phyloP scores from a whole-genome alignment of 2,113 vertebrate species.

The Pterophyllum scalare region DNA sequence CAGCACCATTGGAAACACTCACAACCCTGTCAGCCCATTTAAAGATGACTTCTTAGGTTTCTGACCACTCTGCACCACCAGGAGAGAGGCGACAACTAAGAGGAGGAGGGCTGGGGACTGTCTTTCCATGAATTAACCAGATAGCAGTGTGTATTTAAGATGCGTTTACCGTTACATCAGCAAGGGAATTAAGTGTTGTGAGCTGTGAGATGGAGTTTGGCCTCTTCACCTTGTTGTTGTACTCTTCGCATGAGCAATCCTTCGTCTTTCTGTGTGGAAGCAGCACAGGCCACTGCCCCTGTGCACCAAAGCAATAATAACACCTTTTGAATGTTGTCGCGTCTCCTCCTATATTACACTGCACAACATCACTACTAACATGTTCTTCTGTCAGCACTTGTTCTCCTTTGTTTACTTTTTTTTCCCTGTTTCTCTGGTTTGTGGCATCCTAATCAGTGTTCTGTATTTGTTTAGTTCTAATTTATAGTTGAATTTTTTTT shows the following conservation, averaged over 20 bases:
- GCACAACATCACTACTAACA: background rate
- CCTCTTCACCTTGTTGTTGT: constrained; percentile 24
- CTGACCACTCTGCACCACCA: constrained; percentile 52
- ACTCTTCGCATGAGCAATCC: constrained; percentile 9
- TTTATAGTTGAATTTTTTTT: constrained; percentile 47
- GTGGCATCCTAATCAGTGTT: constrained; percentile 36
- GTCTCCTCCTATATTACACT: constrained; percentile 5
- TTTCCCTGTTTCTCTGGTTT: background rate
- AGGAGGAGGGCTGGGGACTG: background rate
- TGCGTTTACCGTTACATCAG: background rate
- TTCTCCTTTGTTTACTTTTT: constrained; percentile 8
- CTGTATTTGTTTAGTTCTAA: constrained; percentile 44
- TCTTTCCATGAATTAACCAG: constrained; percentile 7
- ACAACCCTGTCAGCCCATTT: constrained; percentile 21
- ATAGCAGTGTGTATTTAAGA: constrained; percentile 1
- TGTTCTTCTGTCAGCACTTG: constrained; percentile 2
- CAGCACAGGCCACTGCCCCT: background rate
- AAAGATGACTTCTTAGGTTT: constrained; percentile 48
- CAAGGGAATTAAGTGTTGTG: constrained; percentile 27
- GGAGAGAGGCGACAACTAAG: background rate
- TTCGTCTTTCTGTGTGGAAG: constrained; percentile 6
- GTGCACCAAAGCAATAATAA: constrained; percentile 66
- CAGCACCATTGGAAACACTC: constrained; percentile 66
- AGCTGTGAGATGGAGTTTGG: background rate
- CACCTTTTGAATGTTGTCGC: background rate